Base-by-base conservation (phyloP, 2,888 invertebrate genomes). In the Biston stratarius region DNA sequence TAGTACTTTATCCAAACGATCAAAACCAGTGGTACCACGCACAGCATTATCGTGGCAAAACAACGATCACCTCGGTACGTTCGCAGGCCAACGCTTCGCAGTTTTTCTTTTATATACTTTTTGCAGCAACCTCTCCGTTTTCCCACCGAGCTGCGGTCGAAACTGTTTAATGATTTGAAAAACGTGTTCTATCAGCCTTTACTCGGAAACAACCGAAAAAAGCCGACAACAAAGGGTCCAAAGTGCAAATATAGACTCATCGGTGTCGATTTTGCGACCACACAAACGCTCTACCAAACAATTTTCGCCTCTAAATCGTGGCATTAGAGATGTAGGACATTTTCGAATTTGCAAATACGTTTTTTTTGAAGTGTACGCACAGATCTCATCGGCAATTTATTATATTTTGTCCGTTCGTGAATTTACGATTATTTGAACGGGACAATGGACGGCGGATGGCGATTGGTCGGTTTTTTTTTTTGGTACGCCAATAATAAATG, bases 141-240 rank as follows among this genome's bases (percentile, higher is more conserved):
- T 85, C 83, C 87, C 78, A 87, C 89, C 88, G 86, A 87, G 88
- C 80, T 85, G 86, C 88, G 91, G 88, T 89, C 90, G 88, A 91
- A 92, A 93, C 94, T 91, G 94, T 92, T 94, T 94, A 94, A 94
- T 92, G 94, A 94, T 94, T 94, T 92, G 94, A 93, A 94, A 92
- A 94, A 94, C 94, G 94, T 94, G 94, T 94, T 94, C 92, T 94
- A 94, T 94, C 94, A 92, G 92, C 90, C 88, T 92, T 90, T 91
- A 88, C 88, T 86, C 89, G 90, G 93, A 88, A 91, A 91, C 92
- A 91, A 91, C 90, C 91, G 92, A 91, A 92, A 93, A 94, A 92
- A 91, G 87, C 88, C 88, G 87, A 88, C 91, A 91, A 89, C 90
- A 90, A 90, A 91, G 92, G 92, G 91, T 92, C 88, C 87, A 82